Conservation (phyloP, 2,888 invertebrate genomes). For the Epinotia bilunana region DNA sequence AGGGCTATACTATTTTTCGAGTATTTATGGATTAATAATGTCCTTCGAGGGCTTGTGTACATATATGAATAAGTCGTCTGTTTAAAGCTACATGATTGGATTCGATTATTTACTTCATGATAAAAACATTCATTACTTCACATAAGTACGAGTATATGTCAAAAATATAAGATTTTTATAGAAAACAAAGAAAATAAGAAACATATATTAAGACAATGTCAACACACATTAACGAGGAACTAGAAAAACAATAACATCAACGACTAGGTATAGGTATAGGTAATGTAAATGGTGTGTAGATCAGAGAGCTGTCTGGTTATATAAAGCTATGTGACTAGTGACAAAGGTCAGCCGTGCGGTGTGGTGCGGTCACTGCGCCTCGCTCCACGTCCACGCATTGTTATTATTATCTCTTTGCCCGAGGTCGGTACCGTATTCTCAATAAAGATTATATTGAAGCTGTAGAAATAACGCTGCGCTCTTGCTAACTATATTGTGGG, state of each 20-base stretch:
- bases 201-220: too few relatives aligned
- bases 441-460: background rate
- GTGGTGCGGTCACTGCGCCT: slow-evolving; percentile 26
- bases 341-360: background rate
- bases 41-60: background rate
- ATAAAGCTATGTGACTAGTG: background rate
- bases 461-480: background rate
- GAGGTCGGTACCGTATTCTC: background rate
- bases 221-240: too few relatives aligned
- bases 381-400: background rate
- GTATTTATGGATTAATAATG: background rate
- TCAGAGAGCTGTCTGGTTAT: slow-evolving; percentile 3
- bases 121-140: too few relatives aligned
- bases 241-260: too few relatives aligned
- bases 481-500: background rate
- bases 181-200: too few relatives aligned
- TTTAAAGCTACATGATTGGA: too few relatives aligned
- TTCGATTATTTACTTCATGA: too few relatives aligned
- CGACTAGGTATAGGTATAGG: background rate
- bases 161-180: too few relatives aligned
- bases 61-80: too few relatives aligned
- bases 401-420: slow-evolving; percentile 8
- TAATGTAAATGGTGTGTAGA: background rate
- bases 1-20: slow-evolving; percentile 57
- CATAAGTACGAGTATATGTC: too few relatives aligned